Conservation (phyloP, 2,797 vertebrate species). For the Rachycentron canadum region DNA sequence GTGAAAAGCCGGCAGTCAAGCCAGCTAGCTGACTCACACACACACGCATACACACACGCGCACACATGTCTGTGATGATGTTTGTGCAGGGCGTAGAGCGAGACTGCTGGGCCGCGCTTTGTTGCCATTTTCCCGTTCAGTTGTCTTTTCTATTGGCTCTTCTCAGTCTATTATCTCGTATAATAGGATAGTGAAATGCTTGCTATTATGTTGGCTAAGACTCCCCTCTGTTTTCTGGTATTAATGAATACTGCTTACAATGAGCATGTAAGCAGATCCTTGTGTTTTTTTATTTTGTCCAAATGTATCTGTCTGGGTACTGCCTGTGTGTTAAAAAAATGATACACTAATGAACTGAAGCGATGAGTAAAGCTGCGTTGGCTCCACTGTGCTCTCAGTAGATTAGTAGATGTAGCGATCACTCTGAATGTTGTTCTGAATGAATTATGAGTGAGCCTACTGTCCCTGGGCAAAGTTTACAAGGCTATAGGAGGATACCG, state of each 20-base stretch:
- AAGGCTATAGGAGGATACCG: conserved; percentile 25
- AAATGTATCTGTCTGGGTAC: background rate
- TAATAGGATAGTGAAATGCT: conserved; percentile 34
- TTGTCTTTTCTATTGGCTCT: conserved; percentile 45
- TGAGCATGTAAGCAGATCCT: conserved; percentile 15
- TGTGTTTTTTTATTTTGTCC: conserved; percentile 8
- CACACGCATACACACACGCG: conserved; percentile 17
- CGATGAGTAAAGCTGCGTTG: background rate
- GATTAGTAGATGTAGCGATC: conserved; percentile 4
- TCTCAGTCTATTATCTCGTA: conserved; percentile 36
- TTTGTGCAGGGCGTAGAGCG: conserved; percentile 37
- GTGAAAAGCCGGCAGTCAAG: conserved; percentile 57
- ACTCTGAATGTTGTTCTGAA: conserved; percentile 27
- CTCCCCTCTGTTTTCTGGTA: conserved; percentile 17
- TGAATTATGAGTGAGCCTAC: conserved; percentile 49
- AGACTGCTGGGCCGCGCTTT: conserved; percentile 37
- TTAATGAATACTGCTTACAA: conserved; percentile 21
- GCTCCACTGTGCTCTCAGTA: background rate
- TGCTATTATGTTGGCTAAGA: conserved; percentile 12
- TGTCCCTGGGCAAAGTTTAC: conserved; percentile 22
- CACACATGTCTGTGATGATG: conserved; percentile 37
- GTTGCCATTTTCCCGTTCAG: conserved; percentile 26
- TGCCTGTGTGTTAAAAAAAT: background rate
- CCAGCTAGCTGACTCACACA: conserved; percentile 52
- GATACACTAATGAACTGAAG: background rate